Evolutionary conservation across 37 sponge, comb jelly and placozoan genomes (phyloP), one percentile per base, ranked within the genome.

Genomic region (Beroe ovata): DNA sequence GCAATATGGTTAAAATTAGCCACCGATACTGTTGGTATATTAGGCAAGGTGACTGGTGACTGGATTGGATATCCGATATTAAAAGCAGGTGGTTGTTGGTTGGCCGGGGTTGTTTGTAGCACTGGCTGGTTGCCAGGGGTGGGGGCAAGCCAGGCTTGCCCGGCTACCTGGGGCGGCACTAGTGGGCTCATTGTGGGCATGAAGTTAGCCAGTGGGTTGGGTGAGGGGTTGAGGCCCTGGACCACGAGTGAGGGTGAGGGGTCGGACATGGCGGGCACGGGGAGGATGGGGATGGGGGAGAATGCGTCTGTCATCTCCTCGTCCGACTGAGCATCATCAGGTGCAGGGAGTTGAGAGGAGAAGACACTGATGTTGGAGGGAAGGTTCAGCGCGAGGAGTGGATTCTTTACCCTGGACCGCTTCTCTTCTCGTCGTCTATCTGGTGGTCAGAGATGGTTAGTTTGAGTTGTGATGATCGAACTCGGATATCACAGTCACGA

Each of bases 241-340:
- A 18, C 23, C 4, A 29, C 6, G 19, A 4, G 28, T 23, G 21
- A 23, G 3, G 63, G 63, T 34, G 69, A 4, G 2, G 69, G 14
- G 19, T 66, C 69, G 8, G 69, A 37, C 11, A 66, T 30, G 36
- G 33, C 34, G 36, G 69, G 69, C 1, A 66, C 69, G 30, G 69
- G 69, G 36, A 66, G 36, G 36, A 66, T 66, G 69, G 69, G 69
- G 69, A 66, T 66, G 36, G 69, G 69, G 32, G 69, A 30, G 69
- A 66, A 66, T 34, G 30, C 69, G 16, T 66, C 69, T 37, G 30
- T 66, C 69, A 66, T 66, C 69, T 66, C 69, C 36, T 66, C 69
- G 35, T 66, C 69, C 2, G 69, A 66, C 32, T 32, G 29, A 16
- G 18, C 34, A 8, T 66, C 32, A 8, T 33, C 30, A 8, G 25